These are phyloP conservation scores for Glossophaga mutica DNA, from an alignment of 2,797 vertebrate species.

Conservation along the genomic window DNA sequence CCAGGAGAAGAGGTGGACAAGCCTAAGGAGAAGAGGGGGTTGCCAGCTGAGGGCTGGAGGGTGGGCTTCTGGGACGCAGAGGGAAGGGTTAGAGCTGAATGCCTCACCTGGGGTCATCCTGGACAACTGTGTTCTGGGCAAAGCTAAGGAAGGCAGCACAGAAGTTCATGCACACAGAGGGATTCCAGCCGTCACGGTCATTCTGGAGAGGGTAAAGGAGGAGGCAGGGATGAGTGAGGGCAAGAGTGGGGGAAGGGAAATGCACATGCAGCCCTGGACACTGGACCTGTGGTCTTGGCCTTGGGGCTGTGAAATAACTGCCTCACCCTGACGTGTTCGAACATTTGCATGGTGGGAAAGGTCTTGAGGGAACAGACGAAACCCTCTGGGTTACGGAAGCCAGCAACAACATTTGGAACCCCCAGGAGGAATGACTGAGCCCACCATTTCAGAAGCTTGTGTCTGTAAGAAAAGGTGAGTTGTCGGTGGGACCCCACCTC, in stretches of 20 bases:
- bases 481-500: not conserved
- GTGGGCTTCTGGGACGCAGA: not conserved
- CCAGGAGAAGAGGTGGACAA: constrained; percentile 90
- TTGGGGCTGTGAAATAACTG: not conserved
- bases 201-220: constrained; percentile 77
- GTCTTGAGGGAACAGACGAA: constrained; percentile 87
- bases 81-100: not conserved
- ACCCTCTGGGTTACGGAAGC: constrained; percentile 90
- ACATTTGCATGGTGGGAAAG: constrained; percentile 89
- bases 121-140: constrained; percentile 83
- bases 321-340: constrained; percentile 90
- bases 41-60: not conserved
- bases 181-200: constrained; percentile 91
- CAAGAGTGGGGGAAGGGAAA: not conserved
- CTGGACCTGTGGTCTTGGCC: not conserved
- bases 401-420: constrained; percentile 89
- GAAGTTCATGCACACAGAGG: constrained; percentile 95
- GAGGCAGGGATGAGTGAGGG: not conserved
- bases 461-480: constrained; percentile 60
- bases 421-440: constrained; percentile 81
- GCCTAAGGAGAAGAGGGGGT: constrained; percentile 75
- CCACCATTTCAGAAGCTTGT: constrained; percentile 83
- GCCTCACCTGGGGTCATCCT: constrained; percentile 87
- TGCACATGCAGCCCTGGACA: too few relatives aligned
- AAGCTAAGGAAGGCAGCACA: constrained; percentile 90